phyloP scores from a whole-genome alignment of 2,888 invertebrate species.

The Phaedon cochleariae region DNA sequence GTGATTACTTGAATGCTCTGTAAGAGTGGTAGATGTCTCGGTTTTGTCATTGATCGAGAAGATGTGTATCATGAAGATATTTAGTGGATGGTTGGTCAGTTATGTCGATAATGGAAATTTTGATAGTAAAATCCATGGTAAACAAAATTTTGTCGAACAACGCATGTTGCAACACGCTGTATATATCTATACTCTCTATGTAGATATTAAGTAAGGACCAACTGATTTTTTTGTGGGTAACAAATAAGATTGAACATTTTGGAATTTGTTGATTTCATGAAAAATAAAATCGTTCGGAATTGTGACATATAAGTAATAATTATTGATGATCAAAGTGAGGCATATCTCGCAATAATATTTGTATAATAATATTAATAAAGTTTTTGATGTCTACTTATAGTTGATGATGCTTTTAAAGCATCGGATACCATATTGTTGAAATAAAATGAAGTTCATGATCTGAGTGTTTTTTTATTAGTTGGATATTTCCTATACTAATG shows the following conservation, averaged over 20 bases:
- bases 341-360: constrained; percentile 28
- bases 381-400: constrained; percentile 24
- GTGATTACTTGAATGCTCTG: too few species aligned
- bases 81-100: too few species aligned
- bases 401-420: constrained; percentile 8
- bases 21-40: too few species aligned
- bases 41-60: too few species aligned
- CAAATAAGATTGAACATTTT: not conserved
- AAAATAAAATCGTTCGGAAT: constrained; percentile 12
- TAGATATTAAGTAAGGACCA: not conserved
- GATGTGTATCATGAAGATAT: too few species aligned
- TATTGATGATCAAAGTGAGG: constrained; percentile 10
- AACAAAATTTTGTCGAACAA: too few species aligned
- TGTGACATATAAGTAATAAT: constrained; percentile 2
- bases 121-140: too few species aligned
- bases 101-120: too few species aligned
- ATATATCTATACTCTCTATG: not conserved
- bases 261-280: constrained; percentile 2
- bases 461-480: too few species aligned
- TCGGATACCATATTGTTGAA: constrained; percentile 22
- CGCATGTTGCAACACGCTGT: not conserved
- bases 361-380: constrained; percentile 15
- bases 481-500: too few species aligned
- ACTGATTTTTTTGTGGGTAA: not conserved
- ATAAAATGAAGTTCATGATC: constrained; percentile 20